These are phyloP conservation scores for Xylota segnis DNA, from an alignment of 2,888 invertebrate genomes.

Conservation along the genomic window DNA sequence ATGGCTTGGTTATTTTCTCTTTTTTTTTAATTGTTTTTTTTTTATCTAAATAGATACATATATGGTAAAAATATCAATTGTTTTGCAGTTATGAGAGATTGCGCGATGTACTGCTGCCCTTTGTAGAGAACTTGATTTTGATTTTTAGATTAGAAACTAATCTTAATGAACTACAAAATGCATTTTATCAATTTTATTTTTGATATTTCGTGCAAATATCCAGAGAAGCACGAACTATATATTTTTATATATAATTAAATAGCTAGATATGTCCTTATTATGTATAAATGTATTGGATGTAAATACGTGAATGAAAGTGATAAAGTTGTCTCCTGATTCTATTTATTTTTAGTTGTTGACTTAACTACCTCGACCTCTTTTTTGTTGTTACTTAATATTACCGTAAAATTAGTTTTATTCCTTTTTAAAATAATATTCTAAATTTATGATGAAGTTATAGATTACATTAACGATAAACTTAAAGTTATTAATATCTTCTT, in stretches of 20 bases:
- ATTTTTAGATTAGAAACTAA: neutral
- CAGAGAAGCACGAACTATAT: conserved; percentile 49
- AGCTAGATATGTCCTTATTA: conserved; percentile 5
- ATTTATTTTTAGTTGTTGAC: neutral
- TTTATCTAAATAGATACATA: conserved; percentile 35
- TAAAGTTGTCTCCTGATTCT: neutral
- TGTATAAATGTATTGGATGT: conserved; percentile 18
- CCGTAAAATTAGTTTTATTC: no score
- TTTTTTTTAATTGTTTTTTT: conserved; percentile 64
- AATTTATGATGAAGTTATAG: no score
- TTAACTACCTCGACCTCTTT: neutral
- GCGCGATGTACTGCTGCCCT: conserved; percentile 36
- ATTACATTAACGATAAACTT: no score
- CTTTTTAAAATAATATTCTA: no score
- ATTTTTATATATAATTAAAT: neutral
- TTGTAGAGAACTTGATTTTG: conserved; percentile 10
- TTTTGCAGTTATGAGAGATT: conserved; percentile 57
- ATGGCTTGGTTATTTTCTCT: conserved; percentile 64
- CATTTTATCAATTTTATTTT: conserved; percentile 24
- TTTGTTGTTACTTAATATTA: no score
- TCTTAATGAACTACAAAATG: conserved; percentile 20
- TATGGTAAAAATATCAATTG: conserved; percentile 42
- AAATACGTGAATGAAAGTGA: neutral
- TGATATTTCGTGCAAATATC: conserved; percentile 45
- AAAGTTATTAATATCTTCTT: no score